Evolutionary conservation across 2,888 invertebrate species (phyloP), one percentile per base, ranked within the genome.

Genomic region (Eustalomyia histrio): DNA sequence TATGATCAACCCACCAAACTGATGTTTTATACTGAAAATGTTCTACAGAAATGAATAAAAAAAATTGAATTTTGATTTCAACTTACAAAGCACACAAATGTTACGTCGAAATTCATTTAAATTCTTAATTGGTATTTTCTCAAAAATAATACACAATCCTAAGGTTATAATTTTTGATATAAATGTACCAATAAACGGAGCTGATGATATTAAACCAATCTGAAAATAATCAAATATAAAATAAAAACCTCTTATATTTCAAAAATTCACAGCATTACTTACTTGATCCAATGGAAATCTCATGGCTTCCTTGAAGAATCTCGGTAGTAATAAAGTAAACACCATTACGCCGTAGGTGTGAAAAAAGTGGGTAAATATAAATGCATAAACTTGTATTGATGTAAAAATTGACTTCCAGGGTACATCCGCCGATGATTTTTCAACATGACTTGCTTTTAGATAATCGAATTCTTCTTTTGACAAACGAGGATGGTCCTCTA

Each of bases 401-500:
- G 87, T 89, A 0, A 91, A 64, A 65, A 93, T 89, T n/a, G 87
- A 85, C 21, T 83, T 85, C 92, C 92, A 92, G 2, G 92, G 92
- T 21, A 92, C 88, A 24, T 81, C 80, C 2, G 86, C 71, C 47
- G 86, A 83, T 9, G 84, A 67, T 6, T 76, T 71, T 61, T 83
- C 73, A 4, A 85, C 73, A 21, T 71, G 61, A 16, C 78, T 74
- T 21, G 82, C 80, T 63, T 84, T 85, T 7, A 90, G 74, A 73
- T 88, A 91, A 0, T 83, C 64, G 9, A 85, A 85, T 83, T 92
- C 92, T 5, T 88, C 88, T 1, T 85, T 84, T 0, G 91, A 89
- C 73, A 93, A 92, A 43, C 93, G 87, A 6, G 92, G 92, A 88
- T 94, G 93, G 24, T 89, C 86, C 12, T 91, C 90, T 1, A 93